Conservation (phyloP, 2,888 invertebrate species). For the Acleris emargana region DNA sequence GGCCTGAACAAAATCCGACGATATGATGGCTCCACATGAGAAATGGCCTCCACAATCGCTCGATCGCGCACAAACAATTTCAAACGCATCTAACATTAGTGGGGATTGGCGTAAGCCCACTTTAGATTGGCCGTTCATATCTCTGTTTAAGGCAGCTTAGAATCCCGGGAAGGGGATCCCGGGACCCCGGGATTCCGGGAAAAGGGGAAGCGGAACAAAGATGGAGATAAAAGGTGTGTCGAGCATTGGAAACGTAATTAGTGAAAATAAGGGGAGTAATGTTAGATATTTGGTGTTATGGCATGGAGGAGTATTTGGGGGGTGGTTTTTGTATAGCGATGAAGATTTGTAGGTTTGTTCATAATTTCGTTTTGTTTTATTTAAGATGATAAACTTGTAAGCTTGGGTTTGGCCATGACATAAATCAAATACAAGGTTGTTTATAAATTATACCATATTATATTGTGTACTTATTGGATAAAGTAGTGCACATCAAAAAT, state of each 20-base stretch:
- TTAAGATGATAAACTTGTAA: too few species aligned
- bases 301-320: too few species aligned
- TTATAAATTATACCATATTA: too few species aligned
- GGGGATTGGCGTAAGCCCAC: constrained; percentile 41
- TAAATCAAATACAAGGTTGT: too few species aligned
- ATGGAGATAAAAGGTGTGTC: constrained; percentile 28
- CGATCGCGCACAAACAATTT: constrained; percentile 30
- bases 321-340: too few species aligned
- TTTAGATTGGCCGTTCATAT: constrained; percentile 49
- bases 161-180: constrained; percentile 34
- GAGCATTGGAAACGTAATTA: constrained; percentile 25
- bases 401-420: too few species aligned
- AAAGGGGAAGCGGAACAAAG: constrained; percentile 22
- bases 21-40: background rate
- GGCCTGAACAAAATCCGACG: background rate
- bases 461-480: too few species aligned
- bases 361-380: too few species aligned
- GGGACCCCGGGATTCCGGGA: constrained; percentile 38
- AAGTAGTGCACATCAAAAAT: too few species aligned
- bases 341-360: too few species aligned
- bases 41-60: constrained; percentile 6
- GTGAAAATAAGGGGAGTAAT: constrained; percentile 8
- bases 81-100: constrained; percentile 33
- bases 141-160: constrained; percentile 55
- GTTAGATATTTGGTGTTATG: background rate